These are phyloP conservation scores for Agrochola litura DNA, from an alignment of 2,888 invertebrate species.

Conservation along the genomic window DNA sequence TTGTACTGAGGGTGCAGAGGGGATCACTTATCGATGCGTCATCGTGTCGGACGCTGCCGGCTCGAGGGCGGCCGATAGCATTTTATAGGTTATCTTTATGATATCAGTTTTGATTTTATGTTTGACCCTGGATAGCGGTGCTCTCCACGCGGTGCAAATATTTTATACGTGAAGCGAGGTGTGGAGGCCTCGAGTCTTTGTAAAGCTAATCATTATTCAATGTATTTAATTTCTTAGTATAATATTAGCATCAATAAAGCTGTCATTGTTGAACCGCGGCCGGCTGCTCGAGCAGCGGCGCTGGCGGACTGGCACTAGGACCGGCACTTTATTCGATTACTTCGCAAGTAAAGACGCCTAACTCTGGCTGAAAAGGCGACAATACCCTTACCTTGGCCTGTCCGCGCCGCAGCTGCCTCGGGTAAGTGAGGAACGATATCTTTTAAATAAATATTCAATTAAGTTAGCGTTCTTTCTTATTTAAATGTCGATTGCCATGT, in stretches of 20 bases:
- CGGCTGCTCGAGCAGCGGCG: neutral
- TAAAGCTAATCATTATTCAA: neutral
- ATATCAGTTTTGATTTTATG: constrained; percentile 15
- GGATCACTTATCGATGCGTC: constrained; percentile 19
- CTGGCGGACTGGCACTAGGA: neutral
- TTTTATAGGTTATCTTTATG: constrained; percentile 19
- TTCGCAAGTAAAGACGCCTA: constrained; percentile 12
- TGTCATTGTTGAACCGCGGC: neutral
- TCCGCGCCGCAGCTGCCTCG: constrained; percentile 16
- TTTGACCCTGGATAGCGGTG: neutral
- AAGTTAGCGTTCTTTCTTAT: constrained; percentile 4
- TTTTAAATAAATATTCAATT: constrained; percentile 15
- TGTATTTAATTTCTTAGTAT: neutral
- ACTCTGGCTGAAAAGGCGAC: constrained; percentile 4
- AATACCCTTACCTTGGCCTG: neutral
- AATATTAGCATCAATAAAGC: neutral
- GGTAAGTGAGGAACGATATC: neutral
- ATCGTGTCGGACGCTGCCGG: constrained; percentile 1
- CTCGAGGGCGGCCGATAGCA: neutral
- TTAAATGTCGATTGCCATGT: neutral
- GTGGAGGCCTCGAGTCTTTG: neutral
- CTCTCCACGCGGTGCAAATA: neutral
- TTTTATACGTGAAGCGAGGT: neutral
- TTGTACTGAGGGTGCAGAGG: no score
- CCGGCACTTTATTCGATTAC: constrained; percentile 23